A percentile compares a stretch with the other conserved stretches of the same genome.
Evolutionary conservation across 2,797 vertebrate genomes (phyloP).

Genomic region (Lindbergichthys nudifrons): DNA sequence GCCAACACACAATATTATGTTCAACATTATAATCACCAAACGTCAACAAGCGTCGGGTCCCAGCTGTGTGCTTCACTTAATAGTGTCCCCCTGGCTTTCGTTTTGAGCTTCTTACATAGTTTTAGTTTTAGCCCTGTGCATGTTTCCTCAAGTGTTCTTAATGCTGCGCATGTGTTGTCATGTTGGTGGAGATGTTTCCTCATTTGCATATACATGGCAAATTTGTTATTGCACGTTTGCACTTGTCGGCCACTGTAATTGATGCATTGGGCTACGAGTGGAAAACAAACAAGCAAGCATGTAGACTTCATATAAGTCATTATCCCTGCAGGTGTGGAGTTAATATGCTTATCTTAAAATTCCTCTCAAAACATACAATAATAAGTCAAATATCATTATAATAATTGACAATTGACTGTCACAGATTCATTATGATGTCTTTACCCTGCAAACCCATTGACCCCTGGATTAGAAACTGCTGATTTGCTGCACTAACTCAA

Average conservation of each 20-base stretch:
- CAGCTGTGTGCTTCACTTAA: too few species aligned
- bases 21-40: too few species aligned
- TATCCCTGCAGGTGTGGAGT: conserved; percentile 6
- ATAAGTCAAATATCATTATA: conserved; percentile 28
- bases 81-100: too few species aligned
- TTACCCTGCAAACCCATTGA: conserved; percentile 42
- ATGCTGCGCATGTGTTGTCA: too few species aligned
- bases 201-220: too few species aligned
- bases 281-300: background rate
- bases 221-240: too few species aligned
- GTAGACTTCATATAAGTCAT: background rate
- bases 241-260: background rate
- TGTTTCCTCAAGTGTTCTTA: too few species aligned
- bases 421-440: conserved; percentile 42
- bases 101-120: too few species aligned
- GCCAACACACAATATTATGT: too few species aligned
- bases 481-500: conserved; percentile 54
- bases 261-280: background rate
- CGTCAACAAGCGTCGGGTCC: too few species aligned
- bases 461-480: conserved; percentile 28
- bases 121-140: too few species aligned
- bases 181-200: too few species aligned
- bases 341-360: background rate
- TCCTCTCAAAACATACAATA: conserved; percentile 6
- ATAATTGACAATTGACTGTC: conserved; percentile 39